Evolutionary conservation across 2,113 vertebrate species (phyloP).

Genomic region (Mormoops blainvillei): DNA sequence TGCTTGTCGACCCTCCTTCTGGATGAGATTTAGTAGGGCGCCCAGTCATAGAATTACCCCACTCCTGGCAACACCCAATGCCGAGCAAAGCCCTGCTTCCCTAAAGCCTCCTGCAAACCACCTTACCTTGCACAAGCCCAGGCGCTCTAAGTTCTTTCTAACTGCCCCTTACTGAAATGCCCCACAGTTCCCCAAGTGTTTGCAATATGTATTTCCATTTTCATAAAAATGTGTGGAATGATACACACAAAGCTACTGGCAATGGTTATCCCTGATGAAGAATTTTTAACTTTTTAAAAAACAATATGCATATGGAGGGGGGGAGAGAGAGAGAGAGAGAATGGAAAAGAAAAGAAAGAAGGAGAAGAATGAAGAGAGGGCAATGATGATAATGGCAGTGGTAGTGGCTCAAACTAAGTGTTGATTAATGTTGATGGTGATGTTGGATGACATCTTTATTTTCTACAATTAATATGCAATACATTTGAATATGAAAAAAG

Average conservation of each 20-base stretch:
- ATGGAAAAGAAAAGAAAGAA: not conserved
- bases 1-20: not conserved
- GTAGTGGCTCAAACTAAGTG: not conserved
- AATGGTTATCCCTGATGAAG: not conserved
- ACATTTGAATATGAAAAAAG: not conserved
- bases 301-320: not conserved
- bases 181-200: not conserved
- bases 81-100: not conserved
- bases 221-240: not conserved
- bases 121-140: not conserved
- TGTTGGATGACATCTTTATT: not conserved
- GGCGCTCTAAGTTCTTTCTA: not conserved
- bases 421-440: not conserved
- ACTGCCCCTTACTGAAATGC: not conserved
- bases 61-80: not conserved
- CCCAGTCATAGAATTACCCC: not conserved
- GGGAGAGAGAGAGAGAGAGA: too few species aligned
- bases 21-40: not conserved
- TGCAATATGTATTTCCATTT: not conserved
- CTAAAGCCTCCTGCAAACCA: not conserved
- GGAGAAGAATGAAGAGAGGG: not conserved
- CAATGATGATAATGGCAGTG: too few species aligned
- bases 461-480: not conserved
- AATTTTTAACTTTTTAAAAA: too few species aligned
- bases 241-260: not conserved